These are phyloP conservation scores for Tetrax tetrax DNA, from an alignment of 2,113 vertebrate genomes.

Conservation along the genomic window DNA sequence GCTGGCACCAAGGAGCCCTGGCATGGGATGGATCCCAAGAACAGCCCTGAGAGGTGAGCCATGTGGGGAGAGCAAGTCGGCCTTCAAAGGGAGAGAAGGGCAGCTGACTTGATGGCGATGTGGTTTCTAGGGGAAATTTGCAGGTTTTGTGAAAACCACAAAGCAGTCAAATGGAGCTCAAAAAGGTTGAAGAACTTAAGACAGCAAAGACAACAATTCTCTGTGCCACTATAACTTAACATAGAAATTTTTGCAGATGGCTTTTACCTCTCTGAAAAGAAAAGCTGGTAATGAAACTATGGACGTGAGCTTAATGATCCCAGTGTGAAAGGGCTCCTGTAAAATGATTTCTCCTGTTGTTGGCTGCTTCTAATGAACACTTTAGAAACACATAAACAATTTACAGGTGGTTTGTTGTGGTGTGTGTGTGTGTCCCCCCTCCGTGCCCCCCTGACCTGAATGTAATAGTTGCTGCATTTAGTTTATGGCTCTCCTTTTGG, in stretches of 20 bases:
- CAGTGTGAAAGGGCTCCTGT: constrained; percentile 31
- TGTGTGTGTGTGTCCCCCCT: too few relatives aligned
- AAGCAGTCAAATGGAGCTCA: not conserved
- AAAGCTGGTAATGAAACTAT: constrained; percentile 25
- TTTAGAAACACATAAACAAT: constrained; percentile 50
- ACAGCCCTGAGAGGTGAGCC: accelerated
- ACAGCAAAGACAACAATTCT: not conserved
- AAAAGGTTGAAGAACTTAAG: not conserved
- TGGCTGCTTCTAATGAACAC: constrained; percentile 9
- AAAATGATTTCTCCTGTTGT: constrained; percentile 33
- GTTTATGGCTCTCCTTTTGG: constrained; percentile 27
- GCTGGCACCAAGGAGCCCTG: not conserved
- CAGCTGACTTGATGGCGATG: not conserved
- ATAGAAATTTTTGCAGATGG: constrained; percentile 5
- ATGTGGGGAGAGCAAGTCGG: accelerated
- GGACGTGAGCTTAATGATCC: constrained; percentile 29
- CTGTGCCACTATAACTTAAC: not conserved
- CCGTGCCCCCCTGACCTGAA: not conserved
- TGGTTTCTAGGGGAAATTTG: not conserved
- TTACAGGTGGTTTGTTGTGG: too few relatives aligned
- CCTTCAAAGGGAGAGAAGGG: not conserved
- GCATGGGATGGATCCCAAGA: not conserved
- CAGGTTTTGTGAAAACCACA: constrained; percentile 2
- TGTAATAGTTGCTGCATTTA: constrained; percentile 48
- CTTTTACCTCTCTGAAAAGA: constrained; percentile 40